Conservation (phyloP, 2,113 vertebrate genomes). For the Pandion haliaetus region DNA sequence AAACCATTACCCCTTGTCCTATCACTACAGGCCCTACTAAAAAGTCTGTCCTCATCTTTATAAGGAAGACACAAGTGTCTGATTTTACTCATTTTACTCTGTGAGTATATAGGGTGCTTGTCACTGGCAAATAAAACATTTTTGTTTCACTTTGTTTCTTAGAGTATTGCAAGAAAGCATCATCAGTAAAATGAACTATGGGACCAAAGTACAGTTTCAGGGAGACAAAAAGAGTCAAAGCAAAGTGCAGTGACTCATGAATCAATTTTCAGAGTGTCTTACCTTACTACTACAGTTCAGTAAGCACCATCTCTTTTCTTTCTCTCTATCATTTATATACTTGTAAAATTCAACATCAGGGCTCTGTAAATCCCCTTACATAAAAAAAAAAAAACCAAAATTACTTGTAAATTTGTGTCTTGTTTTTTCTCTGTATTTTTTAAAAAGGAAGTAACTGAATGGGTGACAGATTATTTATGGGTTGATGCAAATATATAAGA, state of each 20-base stretch:
- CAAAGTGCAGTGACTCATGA: not conserved
- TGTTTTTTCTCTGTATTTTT: not conserved
- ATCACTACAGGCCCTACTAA: not conserved
- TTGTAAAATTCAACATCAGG: not conserved
- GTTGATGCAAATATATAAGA: not conserved
- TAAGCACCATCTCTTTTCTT: not conserved
- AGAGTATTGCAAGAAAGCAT: not conserved
- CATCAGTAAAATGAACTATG: not conserved
- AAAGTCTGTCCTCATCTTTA: not conserved
- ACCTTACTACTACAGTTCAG: not conserved
- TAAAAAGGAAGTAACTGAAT: not conserved
- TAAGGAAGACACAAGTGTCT: not conserved
- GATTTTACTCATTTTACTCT: not conserved
- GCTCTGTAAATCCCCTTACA: not conserved
- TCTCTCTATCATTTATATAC: not conserved
- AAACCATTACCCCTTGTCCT: fast-evolving
- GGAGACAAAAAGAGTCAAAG: not conserved
- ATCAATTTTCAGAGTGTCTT: not conserved
- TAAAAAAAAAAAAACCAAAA: not conserved
- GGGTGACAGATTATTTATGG: not conserved
- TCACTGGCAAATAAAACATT: not conserved
- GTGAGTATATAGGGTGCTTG: not conserved
- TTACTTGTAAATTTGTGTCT: not conserved
- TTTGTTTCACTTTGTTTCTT: not conserved
- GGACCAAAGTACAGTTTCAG: not conserved